phyloP scores from a whole-genome alignment of 2,113 vertebrate species.

The Fulica atra region DNA sequence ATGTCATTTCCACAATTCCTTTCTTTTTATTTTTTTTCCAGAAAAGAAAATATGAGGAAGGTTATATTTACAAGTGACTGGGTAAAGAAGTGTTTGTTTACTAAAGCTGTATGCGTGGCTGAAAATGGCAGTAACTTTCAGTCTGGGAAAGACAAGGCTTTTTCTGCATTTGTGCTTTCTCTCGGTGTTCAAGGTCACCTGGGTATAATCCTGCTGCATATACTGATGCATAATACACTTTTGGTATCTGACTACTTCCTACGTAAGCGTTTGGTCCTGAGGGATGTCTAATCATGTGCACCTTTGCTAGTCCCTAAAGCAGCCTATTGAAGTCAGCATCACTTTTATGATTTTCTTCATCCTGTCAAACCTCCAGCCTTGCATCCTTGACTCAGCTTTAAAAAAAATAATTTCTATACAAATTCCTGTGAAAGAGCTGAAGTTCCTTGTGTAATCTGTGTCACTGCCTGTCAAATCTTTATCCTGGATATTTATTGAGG shows the following conservation, averaged over 20 bases:
- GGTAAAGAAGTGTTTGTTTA: background rate
- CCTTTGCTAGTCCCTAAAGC: background rate
- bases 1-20: background rate
- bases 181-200: background rate
- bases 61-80: background rate
- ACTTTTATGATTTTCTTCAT: background rate
- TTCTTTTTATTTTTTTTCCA: background rate
- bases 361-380: background rate
- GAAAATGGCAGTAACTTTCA: background rate
- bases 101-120: background rate
- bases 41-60: background rate
- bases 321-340: background rate
- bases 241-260: background rate
- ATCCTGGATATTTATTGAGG: background rate
- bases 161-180: background rate
- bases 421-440: background rate
- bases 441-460: background rate
- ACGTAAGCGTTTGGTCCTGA: background rate
- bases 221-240: background rate
- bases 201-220: rapidly evolving
- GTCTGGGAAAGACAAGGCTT: background rate
- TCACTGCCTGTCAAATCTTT: background rate
- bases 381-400: background rate
- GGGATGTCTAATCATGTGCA: background rate
- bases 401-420: background rate